A percentile compares a stretch with the other conserved stretches of the same genome.
These are phyloP conservation scores for Torymus auratus DNA, from an alignment of 2,888 invertebrate species.

Conservation along the genomic window DNA sequence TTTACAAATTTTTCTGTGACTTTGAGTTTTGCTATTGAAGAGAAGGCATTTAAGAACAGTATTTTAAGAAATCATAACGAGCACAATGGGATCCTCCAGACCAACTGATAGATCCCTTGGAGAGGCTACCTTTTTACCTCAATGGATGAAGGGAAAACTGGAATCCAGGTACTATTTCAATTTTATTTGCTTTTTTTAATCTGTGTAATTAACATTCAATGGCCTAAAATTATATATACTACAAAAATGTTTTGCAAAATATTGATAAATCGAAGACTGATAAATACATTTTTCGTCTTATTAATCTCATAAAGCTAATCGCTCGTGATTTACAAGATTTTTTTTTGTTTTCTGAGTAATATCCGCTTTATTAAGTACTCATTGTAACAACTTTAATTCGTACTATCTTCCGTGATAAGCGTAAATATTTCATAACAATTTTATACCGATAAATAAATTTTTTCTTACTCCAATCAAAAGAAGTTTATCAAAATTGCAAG, in stretches of 20 bases:
- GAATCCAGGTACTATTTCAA: constrained; percentile 77
- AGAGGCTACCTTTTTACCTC: constrained; percentile 81
- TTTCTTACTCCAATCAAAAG: not conserved
- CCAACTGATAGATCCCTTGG: constrained; percentile 71
- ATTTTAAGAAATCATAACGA: constrained; percentile 29
- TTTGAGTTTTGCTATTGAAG: not conserved
- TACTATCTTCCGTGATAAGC: not conserved
- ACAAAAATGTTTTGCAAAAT: no score
- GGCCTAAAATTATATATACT: no score
- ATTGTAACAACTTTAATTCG: no score
- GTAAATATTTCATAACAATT: not conserved
- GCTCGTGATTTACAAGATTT: no score
- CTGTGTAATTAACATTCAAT: no score
- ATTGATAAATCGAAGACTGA: no score
- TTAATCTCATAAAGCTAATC: no score
- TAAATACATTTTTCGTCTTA: no score
- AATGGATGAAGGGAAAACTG: constrained; percentile 86
- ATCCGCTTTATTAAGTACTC: no score
- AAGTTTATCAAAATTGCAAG: not conserved
- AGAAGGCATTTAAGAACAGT: constrained; percentile 22
- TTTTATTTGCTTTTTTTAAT: no score
- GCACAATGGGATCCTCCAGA: constrained; percentile 71
- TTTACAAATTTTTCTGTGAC: constrained; percentile 32
- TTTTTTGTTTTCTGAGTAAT: no score
- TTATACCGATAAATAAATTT: not conserved